Evolutionary conservation across 2,113 vertebrate genomes (phyloP).

Genomic region (Echinops telfairi): DNA sequence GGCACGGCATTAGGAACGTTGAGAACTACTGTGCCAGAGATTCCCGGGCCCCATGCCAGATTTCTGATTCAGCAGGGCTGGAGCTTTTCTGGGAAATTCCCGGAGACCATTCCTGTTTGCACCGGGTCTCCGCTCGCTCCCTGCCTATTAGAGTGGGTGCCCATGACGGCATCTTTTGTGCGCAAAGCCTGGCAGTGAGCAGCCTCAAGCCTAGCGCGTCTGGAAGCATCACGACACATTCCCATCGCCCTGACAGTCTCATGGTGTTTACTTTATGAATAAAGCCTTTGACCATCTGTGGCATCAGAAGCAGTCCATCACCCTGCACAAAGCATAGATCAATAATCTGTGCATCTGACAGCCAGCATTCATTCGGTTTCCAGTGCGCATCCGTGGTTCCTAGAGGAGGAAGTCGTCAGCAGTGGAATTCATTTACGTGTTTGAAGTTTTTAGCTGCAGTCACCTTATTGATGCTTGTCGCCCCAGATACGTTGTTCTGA

Average conservation of each 20-base stretch:
- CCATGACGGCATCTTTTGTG: not conserved
- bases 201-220: not conserved
- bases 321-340: not conserved
- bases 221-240: not conserved
- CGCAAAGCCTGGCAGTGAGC: not conserved
- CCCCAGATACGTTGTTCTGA: accelerated
- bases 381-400: not conserved
- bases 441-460: not conserved
- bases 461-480: not conserved
- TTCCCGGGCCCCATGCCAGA: too few species aligned
- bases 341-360: not conserved
- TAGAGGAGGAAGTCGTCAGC: not conserved
- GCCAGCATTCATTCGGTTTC: not conserved
- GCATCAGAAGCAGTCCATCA: slow-evolving; percentile 16
- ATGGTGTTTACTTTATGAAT: not conserved
- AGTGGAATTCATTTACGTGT: not conserved
- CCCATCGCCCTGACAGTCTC: not conserved
- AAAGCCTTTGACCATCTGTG: not conserved
- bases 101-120: accelerated
- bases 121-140: not conserved
- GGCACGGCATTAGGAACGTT: too few species aligned
- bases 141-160: not conserved
- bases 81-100: accelerated
- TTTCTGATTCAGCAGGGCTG: not conserved
- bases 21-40: too few species aligned